Base-by-base conservation (phyloP, 2,113 vertebrate species). In the Thymallus thymallus region DNA sequence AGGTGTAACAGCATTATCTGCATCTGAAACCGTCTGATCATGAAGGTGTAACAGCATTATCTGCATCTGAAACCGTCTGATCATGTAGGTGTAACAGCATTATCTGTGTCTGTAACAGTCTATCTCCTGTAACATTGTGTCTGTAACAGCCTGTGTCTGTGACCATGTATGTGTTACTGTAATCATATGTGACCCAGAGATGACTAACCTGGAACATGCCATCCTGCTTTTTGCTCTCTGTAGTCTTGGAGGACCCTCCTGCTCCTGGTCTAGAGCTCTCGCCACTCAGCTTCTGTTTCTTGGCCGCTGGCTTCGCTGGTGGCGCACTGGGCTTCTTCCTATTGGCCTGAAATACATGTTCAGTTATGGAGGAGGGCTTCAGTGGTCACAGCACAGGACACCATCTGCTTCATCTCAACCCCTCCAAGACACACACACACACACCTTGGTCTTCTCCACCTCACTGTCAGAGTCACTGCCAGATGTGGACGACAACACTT, bases 401-500 rank as follows among this genome's bases (percentile, higher is more conserved):
- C 6, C 32, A 35, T 35, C 2, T 7, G 32, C 9, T 41, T 9
- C 0, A 41, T 9, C 35, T 41, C 35, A 10, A 41, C 7, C 35
- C 35, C 2, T 6, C 6, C 35, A 41, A 32, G 48, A 23, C 22
- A 62, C 10, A 64, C n/a, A 12, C 68, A 70, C 4, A 55, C 86
- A 91, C 88, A 98, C 97, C 96, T 97, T 98, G 80, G 95, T 96
- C 87, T 99, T 96, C 87, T 98, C 97, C 68, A 95, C 94, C 87
- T 98, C 97, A 77, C 96, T 96, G 90, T 98, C 96, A 3, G 97
- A 99, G 85, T 96, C 97, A 63, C 96, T 98, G 68, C 93, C 95
- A 75, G 97, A 97, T 66, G 96, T 94, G 91, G 96, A 96, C 58
- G 97, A 96, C 82, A 98, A 89, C 81, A 96, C 93, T 92, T 98